Conservation (phyloP, 2,888 invertebrate genomes). For the Cylloceria caligata region DNA sequence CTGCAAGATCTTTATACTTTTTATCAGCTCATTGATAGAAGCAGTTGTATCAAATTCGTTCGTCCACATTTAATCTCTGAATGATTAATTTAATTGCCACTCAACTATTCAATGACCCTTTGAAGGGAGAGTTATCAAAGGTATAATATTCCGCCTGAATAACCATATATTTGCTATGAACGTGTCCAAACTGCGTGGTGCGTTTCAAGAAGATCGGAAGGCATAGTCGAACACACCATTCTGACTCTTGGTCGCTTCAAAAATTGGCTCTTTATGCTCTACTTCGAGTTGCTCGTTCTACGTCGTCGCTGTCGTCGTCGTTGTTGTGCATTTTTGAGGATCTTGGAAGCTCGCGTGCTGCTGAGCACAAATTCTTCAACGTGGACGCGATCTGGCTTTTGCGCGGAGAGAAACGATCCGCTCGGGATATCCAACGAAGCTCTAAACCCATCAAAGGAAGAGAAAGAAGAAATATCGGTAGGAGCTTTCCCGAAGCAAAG, state of each 20-base stretch:
- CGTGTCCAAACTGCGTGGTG: background rate
- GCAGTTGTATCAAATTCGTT: background rate
- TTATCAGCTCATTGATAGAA: background rate
- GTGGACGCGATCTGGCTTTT: conserved; percentile 44
- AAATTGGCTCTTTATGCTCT: conserved; percentile 14
- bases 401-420: conserved; percentile 25
- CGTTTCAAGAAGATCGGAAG: background rate
- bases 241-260: background rate
- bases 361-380: conserved; percentile 26
- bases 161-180: background rate
- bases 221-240: background rate
- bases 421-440: conserved; percentile 35
- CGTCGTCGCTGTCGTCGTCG: conserved; percentile 42
- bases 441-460: conserved; percentile 57
- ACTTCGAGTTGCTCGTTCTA: too few species aligned
- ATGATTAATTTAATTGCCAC: background rate
- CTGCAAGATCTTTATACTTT: background rate
- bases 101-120: background rate
- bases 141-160: background rate
- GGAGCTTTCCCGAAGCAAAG: conserved; percentile 25
- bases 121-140: background rate
- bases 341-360: conserved; percentile 29
- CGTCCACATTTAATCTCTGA: background rate
- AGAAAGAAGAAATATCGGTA: conserved; percentile 33
- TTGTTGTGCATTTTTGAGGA: conserved; percentile 1